Conservation (phyloP, 2,113 vertebrate genomes). For the Lasiurus cinereus region DNA sequence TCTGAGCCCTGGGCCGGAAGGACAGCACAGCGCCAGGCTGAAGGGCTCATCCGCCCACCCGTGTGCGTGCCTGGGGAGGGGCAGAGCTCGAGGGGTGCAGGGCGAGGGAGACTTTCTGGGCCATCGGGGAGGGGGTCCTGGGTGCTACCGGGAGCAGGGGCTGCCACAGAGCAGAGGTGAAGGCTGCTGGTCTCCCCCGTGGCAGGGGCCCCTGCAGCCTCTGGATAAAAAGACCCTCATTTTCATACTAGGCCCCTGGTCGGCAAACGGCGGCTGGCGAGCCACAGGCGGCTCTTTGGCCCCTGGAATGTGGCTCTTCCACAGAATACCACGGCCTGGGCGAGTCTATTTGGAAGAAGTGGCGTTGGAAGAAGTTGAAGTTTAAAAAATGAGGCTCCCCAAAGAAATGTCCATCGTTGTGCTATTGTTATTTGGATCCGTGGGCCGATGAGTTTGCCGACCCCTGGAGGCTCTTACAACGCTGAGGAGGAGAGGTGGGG, state of each 20-base stretch:
- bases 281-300: too few species aligned
- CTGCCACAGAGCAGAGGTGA: background rate
- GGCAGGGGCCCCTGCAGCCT: background rate
- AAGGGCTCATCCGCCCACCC: rapidly evolving
- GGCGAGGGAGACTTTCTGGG: background rate
- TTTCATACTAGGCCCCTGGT: too few species aligned
- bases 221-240: background rate
- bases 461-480: too few species aligned
- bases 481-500: background rate
- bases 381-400: too few species aligned
- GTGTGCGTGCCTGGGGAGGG: background rate
- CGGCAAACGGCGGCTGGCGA: too few species aligned
- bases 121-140: background rate
- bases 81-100: background rate
- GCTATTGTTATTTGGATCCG: too few species aligned
- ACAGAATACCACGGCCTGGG: too few species aligned
- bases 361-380: too few species aligned
- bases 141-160: background rate
- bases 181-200: background rate
- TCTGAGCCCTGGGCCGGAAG: background rate
- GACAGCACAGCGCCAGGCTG: background rate
- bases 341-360: too few species aligned
- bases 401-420: too few species aligned
- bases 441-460: too few species aligned
- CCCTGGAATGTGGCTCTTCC: too few species aligned